Conservation (phyloP, 2,113 vertebrate species). For the Cyrtonyx montezumae region DNA sequence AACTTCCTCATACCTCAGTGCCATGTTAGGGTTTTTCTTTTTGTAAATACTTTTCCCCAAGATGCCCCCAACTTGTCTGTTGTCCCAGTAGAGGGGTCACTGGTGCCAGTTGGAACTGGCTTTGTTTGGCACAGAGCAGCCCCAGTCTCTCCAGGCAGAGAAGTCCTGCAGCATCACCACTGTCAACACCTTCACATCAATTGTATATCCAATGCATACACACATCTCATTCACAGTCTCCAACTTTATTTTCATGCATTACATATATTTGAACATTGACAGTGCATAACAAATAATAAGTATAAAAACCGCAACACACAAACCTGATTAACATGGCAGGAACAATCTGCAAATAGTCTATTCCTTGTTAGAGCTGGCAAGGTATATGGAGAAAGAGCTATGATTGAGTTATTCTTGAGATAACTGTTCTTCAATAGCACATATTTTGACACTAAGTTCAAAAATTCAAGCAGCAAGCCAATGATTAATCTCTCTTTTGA, state of each 20-base stretch:
- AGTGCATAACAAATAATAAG: not conserved
- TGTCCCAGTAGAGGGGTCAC: not conserved
- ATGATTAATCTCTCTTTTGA: conserved; percentile 14
- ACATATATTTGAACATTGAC: not conserved
- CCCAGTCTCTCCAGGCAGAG: not conserved
- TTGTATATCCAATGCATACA: rapidly evolving
- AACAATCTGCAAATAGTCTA: not conserved
- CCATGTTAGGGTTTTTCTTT: not conserved
- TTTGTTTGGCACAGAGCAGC: not conserved
- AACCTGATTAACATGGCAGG: not conserved
- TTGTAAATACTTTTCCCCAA: rapidly evolving
- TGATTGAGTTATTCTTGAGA: not conserved
- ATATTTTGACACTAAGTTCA: conserved; percentile 33
- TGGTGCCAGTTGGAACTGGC: not conserved
- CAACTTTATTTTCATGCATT: not conserved
- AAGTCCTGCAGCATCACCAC: not conserved
- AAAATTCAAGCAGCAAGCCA: conserved; percentile 2
- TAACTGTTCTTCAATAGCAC: not conserved
- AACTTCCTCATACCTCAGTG: not conserved
- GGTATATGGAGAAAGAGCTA: not conserved
- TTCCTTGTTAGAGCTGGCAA: not conserved
- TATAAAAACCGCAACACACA: not conserved
- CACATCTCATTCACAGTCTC: not conserved
- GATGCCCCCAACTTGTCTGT: rapidly evolving
- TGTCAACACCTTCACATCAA: not conserved